A percentile compares a stretch with the other conserved stretches of the same genome.
Evolutionary conservation across 2,888 invertebrate genomes (phyloP).

Genomic region (Chalcosyrphus nemorum): DNA sequence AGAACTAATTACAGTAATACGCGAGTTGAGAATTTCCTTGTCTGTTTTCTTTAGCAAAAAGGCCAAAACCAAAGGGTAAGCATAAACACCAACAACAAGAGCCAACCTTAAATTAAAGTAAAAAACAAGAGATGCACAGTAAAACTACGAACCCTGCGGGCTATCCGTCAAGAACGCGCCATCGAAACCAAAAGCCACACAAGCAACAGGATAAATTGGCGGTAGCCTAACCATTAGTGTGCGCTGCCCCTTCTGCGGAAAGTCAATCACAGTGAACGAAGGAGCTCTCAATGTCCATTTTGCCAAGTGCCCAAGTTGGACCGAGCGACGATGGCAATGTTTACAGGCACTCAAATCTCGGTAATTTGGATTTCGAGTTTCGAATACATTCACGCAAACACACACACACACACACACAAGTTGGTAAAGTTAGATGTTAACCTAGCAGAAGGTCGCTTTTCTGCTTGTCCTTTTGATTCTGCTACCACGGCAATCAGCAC

Average conservation of each 20-base stretch:
- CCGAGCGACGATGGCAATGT: no score
- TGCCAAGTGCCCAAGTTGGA: conserved; percentile 25
- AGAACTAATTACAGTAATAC: conserved; percentile 69
- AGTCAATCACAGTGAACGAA: conserved; percentile 43
- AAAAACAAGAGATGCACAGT: background rate
- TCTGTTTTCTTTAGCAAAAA: conserved; percentile 34
- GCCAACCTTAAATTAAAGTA: conserved; percentile 56
- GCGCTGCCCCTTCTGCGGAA: conserved; percentile 44
- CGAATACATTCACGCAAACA: no score
- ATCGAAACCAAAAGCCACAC: conserved; percentile 54
- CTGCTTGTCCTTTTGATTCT: background rate
- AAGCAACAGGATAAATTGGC: conserved; percentile 65
- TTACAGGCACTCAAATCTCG: conserved; percentile 62
- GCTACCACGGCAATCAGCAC: conserved; percentile 37
- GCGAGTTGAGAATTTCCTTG: conserved; percentile 47
- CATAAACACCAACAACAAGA: conserved; percentile 19
- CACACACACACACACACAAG: no score
- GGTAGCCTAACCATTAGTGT: conserved; percentile 64
- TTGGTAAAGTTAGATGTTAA: conserved; percentile 37
- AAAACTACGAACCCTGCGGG: conserved; percentile 44
- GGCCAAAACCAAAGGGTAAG: conserved; percentile 59
- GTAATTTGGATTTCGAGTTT: conserved; percentile 63
- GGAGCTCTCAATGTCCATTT: conserved; percentile 5
- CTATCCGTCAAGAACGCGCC: conserved; percentile 44
- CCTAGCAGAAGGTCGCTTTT: conserved; percentile 42